Evolutionary conservation across 2,113 vertebrate genomes (phyloP).

Genomic region (Oophaga pumilio): DNA sequence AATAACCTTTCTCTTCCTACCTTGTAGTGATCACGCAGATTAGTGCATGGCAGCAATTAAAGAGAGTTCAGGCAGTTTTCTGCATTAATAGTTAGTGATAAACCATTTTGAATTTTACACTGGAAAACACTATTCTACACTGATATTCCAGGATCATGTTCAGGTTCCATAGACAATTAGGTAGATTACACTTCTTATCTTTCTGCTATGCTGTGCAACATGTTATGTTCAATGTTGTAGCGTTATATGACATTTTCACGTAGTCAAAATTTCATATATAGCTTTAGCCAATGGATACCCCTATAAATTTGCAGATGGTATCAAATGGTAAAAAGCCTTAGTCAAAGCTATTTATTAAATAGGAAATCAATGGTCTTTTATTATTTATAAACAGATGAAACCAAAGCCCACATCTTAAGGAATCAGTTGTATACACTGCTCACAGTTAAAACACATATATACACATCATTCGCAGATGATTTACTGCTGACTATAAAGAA

Average conservation of each 20-base stretch:
- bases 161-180: background rate
- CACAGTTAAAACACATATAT: background rate
- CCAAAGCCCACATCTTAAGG: slow-evolving; percentile 31
- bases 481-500: too few relatives aligned
- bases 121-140: too few relatives aligned
- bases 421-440: background rate
- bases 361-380: slow-evolving; percentile 58
- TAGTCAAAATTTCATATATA: background rate
- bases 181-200: background rate
- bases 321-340: slow-evolving; percentile 40
- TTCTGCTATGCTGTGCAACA: background rate
- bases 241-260: too few relatives aligned
- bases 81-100: too few relatives aligned
- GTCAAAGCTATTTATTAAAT: slow-evolving; percentile 56
- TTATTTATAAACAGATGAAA: slow-evolving; percentile 54
- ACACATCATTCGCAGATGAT: too few relatives aligned
- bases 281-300: slow-evolving; percentile 18
- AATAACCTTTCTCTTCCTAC: too few relatives aligned
- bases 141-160: background rate
- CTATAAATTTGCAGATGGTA: slow-evolving; percentile 50
- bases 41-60: too few relatives aligned
- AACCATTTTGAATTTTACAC: too few relatives aligned
- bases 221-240: background rate
- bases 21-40: too few relatives aligned
- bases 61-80: too few relatives aligned